Conservation (phyloP, 1,140 invertebrate genomes). For the Heliconius himera region DNA sequence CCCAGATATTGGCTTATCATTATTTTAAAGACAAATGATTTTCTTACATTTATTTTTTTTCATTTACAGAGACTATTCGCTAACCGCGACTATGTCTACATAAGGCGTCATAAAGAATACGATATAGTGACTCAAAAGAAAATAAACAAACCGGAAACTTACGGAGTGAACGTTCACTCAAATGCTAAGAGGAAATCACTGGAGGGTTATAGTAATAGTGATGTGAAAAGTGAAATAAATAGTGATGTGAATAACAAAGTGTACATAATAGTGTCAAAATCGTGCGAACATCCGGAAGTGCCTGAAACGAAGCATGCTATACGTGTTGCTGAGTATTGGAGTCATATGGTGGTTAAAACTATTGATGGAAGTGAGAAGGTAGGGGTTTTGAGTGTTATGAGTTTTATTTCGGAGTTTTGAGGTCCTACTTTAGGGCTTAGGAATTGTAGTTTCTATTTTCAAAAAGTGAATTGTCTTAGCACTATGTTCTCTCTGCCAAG, state of each 20-base stretch:
- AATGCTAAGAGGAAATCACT: slow-evolving; percentile 56
- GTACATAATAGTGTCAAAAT: slow-evolving; percentile 83
- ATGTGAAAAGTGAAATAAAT: slow-evolving; percentile 7
- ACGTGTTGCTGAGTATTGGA: slow-evolving; percentile 92
- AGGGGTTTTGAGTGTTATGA: neutral
- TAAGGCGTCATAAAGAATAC: slow-evolving; percentile 84
- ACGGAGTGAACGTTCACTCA: slow-evolving; percentile 53
- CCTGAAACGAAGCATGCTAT: slow-evolving; percentile 83
- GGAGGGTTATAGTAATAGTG: slow-evolving; percentile 40
- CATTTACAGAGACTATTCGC: slow-evolving; percentile 86
- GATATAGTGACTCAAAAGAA: slow-evolving; percentile 51
- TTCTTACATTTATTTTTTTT: too few species aligned
- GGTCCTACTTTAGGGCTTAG: too few species aligned
- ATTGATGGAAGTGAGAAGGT: slow-evolving; percentile 84
- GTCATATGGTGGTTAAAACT: slow-evolving; percentile 92
- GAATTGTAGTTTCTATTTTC: too few species aligned
- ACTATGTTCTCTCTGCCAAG: too few species aligned
- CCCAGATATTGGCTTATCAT: too few species aligned
- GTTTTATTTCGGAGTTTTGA: too few species aligned
- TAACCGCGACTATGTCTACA: slow-evolving; percentile 94
- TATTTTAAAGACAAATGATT: too few species aligned
- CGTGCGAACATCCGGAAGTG: slow-evolving; percentile 83
- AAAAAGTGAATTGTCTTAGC: too few species aligned
- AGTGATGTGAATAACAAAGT: slow-evolving; percentile 46
- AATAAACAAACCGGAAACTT: slow-evolving; percentile 14